Conservation (phyloP, 2,113 vertebrate genomes). For the Ginglymostoma cirratum region DNA sequence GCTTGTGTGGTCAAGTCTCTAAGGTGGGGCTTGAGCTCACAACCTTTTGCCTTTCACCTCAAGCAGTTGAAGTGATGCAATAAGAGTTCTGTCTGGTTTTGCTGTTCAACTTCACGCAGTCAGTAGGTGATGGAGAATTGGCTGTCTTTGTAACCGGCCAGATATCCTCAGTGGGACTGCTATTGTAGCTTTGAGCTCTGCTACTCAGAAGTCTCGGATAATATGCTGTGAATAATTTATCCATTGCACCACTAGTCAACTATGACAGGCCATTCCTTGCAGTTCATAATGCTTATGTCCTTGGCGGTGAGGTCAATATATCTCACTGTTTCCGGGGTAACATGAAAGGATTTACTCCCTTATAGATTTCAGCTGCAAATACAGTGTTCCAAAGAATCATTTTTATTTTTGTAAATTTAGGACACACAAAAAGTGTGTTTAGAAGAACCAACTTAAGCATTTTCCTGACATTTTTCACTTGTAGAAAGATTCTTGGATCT, state of each 20-base stretch:
- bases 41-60: too few relatives aligned
- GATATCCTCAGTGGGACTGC: background rate
- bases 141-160: background rate
- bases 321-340: background rate
- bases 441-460: background rate
- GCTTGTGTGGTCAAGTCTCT: too few relatives aligned
- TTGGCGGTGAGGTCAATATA: background rate
- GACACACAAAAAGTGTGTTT: background rate
- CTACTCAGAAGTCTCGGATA: background rate
- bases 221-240: background rate
- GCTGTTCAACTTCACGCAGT: too few relatives aligned
- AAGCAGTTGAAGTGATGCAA: background rate
- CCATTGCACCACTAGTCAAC: background rate
- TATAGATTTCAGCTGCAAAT: background rate
- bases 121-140: background rate
- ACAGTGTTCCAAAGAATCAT: background rate
- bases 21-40: background rate
- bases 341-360: background rate
- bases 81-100: background rate
- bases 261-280: background rate
- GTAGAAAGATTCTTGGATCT: background rate
- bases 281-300: background rate
- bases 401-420: background rate
- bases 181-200: background rate
- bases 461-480: background rate